These are phyloP conservation scores for Harpalus rubripes DNA, from an alignment of 2,888 invertebrate genomes.

Conservation along the genomic window DNA sequence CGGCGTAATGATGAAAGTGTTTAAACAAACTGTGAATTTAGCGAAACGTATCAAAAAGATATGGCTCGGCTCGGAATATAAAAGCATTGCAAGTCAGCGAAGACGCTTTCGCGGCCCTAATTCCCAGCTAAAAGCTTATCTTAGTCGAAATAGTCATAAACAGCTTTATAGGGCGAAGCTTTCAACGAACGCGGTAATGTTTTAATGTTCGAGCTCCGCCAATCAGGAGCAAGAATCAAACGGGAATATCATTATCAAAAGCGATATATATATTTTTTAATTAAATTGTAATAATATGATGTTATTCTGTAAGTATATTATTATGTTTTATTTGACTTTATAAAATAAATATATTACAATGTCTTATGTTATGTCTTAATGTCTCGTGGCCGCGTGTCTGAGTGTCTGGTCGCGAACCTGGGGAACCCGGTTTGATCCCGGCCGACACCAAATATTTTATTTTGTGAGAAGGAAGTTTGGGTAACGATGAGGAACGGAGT, in stretches of 20 bases:
- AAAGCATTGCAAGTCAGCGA: slow-evolving; percentile 60
- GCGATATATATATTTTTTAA: not conserved
- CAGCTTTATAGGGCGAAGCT: slow-evolving; percentile 65
- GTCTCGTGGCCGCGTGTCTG: too few relatives aligned
- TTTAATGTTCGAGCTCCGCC: slow-evolving; percentile 46
- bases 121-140: slow-evolving; percentile 64
- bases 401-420: too few relatives aligned
- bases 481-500: too few relatives aligned
- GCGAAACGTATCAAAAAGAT: slow-evolving; percentile 59
- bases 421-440: too few relatives aligned
- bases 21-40: slow-evolving; percentile 54
- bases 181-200: slow-evolving; percentile 62
- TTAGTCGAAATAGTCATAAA: slow-evolving; percentile 66
- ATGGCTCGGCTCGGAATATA: slow-evolving; percentile 53
- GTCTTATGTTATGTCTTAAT: too few relatives aligned
- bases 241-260: slow-evolving; percentile 1
- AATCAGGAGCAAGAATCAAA: not conserved
- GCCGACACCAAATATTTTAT: too few relatives aligned
- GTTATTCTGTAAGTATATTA: too few relatives aligned
- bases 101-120: slow-evolving; percentile 51
- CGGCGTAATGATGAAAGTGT: slow-evolving; percentile 23
- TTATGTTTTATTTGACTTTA: too few relatives aligned
- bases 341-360: too few relatives aligned
- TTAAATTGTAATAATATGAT: too few relatives aligned
- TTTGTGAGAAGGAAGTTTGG: too few relatives aligned